Base-by-base conservation (phyloP, 1,140 invertebrate species). In the Drosophila dunni region DNA sequence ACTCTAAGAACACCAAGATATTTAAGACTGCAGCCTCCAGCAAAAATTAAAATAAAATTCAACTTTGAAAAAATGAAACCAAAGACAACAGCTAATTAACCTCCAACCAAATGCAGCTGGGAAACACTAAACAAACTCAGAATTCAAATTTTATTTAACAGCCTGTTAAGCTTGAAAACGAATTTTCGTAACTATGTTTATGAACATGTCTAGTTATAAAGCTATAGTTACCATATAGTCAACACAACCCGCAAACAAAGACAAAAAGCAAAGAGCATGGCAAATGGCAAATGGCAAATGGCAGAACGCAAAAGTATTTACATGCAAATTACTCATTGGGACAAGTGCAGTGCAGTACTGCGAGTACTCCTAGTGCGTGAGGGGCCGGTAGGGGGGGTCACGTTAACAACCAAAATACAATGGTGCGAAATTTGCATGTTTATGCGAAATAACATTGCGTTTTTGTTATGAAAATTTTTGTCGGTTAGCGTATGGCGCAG, bases 301-400 rank as follows among this genome's bases (percentile, higher is more conserved):
- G 46, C 40, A 29, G 0, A 29, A 29, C 24, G 24, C 24, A 61
- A 61, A 73, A 73, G 56, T 78, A 86, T 88, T 88, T 88, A 77
- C 79, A 88, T 88, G 83, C 68, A 88, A 88, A 88, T 88, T 88
- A 80, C 71, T 86, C 82, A 85, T 86, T 76, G 78, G 45, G 56
- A 44, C 64, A 66, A 85, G 75, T 85, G 82, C 82, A 85, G 50
- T 34, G 13, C 9, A 53, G 45, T 56, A 48, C 29, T 34, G 29
- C 17, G 7, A 53, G 45, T 56, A 48, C 29, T 34, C 29, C 17
- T 7, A 8, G 63, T 33, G 0, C 0, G 7, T 13, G 1, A 34
- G 8, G 7, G 38, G 24, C 20, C n/a, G 3, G 15, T 3, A 0
- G 0, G 33, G 1, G 9, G 10, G 38, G n/a, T n/a, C 17, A 15